A percentile compares a stretch with the other conserved stretches of the same genome.
phyloP scores from a whole-genome alignment of 2,888 invertebrate genomes.

The Didymodactylos carnosus region DNA sequence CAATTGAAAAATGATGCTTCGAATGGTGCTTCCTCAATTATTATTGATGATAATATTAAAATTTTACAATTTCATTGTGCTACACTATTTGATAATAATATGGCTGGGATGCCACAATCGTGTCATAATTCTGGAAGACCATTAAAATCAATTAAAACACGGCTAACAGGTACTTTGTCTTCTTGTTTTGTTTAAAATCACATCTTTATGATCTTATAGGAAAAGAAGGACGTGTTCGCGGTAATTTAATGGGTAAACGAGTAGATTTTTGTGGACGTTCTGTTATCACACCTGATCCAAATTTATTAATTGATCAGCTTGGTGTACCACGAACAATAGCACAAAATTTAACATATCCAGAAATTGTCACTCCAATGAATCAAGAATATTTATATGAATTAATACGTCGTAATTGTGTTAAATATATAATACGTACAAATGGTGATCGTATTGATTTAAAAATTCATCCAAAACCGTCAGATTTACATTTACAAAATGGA shows the following conservation, averaged over 20 bases:
- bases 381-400: constrained; percentile 81
- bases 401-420: constrained; percentile 72
- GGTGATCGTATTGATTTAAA: constrained; percentile 91
- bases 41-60: constrained; percentile 82
- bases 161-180: constrained; percentile 46
- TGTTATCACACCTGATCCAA: constrained; percentile 47
- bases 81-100: constrained; percentile 89
- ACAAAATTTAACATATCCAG: constrained; percentile 94
- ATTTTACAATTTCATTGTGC: constrained; percentile 96
- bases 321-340: constrained; percentile 94
- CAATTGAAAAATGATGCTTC: constrained; percentile 82
- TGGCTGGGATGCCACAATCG: constrained; percentile 82
- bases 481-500: constrained; percentile 80
- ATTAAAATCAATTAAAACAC: constrained; percentile 82
- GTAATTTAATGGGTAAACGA: constrained; percentile 98
- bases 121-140: constrained; percentile 98
- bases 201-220: constrained; percentile 29
- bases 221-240: constrained; percentile 93
- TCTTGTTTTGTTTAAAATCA: neutral
- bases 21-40: constrained; percentile 86
- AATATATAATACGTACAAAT: constrained; percentile 94
- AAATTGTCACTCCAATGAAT: constrained; percentile 95
- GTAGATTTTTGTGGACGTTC: constrained; percentile 98
- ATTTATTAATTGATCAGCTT: constrained; percentile 68
- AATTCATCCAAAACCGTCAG: constrained; percentile 93